Conservation (phyloP, 2,888 invertebrate genomes). For the Pseudoips prasinana region DNA sequence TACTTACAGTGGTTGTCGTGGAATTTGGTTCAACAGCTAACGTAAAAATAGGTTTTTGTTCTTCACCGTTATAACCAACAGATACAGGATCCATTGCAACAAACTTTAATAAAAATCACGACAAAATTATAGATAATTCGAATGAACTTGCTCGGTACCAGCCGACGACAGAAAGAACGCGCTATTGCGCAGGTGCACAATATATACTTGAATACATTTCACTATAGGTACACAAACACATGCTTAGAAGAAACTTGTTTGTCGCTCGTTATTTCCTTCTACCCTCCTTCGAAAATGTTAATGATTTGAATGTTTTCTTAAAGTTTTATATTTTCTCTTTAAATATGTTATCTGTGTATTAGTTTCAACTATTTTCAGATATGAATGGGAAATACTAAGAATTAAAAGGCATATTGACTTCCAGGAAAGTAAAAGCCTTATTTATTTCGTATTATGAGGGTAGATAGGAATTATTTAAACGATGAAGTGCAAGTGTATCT, state of each 20-base stretch:
- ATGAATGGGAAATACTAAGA: too few relatives aligned
- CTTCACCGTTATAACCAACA: slow-evolving; percentile 49
- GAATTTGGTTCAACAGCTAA: slow-evolving; percentile 47
- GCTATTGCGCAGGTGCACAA: slow-evolving; percentile 25
- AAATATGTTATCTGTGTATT: too few relatives aligned
- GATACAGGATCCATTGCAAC: slow-evolving; percentile 44
- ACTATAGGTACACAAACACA: slow-evolving; percentile 19
- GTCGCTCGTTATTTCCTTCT: slow-evolving; percentile 12
- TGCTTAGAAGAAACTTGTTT: slow-evolving; percentile 14
- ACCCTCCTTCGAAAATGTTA: slow-evolving; percentile 30
- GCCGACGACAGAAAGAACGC: slow-evolving; percentile 35
- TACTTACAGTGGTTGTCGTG: slow-evolving; percentile 53
- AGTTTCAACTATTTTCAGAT: too few relatives aligned
- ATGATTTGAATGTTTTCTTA: background rate
- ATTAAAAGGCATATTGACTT: too few relatives aligned
- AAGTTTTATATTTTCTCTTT: too few relatives aligned
- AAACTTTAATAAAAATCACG: slow-evolving; percentile 2
- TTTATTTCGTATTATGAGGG: too few relatives aligned
- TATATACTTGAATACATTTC: slow-evolving; percentile 43
- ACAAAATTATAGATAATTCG: slow-evolving; percentile 3
- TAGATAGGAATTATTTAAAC: too few relatives aligned
- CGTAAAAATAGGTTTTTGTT: slow-evolving; percentile 53
- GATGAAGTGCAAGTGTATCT: too few relatives aligned
- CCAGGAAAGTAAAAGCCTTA: too few relatives aligned
- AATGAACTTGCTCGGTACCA: slow-evolving; percentile 14